A percentile compares a stretch with the other conserved stretches of the same genome.
These are phyloP conservation scores for Morpho achilles DNA, from an alignment of 2,888 invertebrate genomes.

Conservation along the genomic window DNA sequence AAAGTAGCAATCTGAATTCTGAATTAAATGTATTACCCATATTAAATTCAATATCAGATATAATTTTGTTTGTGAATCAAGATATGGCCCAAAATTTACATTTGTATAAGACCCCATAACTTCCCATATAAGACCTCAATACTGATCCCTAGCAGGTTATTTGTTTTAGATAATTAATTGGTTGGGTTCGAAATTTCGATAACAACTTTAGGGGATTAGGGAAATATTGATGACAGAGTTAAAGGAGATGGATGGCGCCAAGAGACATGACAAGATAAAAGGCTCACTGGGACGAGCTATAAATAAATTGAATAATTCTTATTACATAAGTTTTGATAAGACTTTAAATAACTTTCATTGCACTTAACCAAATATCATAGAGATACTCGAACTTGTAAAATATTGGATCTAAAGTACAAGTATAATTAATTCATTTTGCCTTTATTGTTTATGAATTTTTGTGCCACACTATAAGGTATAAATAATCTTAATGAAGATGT, in stretches of 20 bases:
- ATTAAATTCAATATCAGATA: no score
- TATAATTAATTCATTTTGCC: no score
- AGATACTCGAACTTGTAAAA: neutral
- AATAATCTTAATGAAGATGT: no score
- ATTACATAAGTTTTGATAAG: neutral
- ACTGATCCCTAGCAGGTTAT: slow-evolving; percentile 4
- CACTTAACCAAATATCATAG: neutral
- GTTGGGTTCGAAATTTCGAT: slow-evolving; percentile 14
- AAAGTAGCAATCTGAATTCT: no score
- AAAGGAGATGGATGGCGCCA: slow-evolving; percentile 8
- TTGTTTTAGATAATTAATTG: slow-evolving; percentile 19
- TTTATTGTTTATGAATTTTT: no score
- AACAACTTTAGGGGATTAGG: slow-evolving; percentile 13
- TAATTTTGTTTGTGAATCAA: no score
- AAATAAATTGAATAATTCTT: slow-evolving; percentile 3
- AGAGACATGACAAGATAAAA: slow-evolving; percentile 10
- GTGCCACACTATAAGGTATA: no score
- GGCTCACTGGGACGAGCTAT: slow-evolving; percentile 1
- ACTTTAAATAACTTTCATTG: no score
- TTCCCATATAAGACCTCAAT: neutral
- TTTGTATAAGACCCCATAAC: no score
- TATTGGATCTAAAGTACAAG: neutral
- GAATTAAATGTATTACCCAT: no score
- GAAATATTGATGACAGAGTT: slow-evolving; percentile 18
- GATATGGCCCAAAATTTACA: no score